phyloP scores from a whole-genome alignment of 2,113 vertebrate species.

The Gasterosteus aculeatus region DNA sequence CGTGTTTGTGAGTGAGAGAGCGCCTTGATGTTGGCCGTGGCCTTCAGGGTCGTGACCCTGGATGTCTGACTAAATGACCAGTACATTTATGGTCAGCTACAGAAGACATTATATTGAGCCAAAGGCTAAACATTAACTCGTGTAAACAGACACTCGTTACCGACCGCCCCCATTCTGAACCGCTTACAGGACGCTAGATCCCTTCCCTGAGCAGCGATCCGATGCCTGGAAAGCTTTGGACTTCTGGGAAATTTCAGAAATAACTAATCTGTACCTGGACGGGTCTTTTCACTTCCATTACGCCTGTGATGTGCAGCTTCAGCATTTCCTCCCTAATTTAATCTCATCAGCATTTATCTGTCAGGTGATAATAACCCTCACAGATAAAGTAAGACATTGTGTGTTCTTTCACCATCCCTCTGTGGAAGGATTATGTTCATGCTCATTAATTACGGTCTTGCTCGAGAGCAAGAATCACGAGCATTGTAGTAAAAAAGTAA shows the following conservation, averaged over 20 bases:
- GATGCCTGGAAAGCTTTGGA: not conserved
- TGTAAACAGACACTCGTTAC: not conserved
- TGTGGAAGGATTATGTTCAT: slow-evolving; percentile 17
- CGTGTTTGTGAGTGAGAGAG: not conserved
- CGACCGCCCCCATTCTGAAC: not conserved
- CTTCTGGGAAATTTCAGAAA: not conserved
- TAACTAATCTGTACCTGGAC: not conserved
- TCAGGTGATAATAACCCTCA: not conserved
- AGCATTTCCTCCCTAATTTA: not conserved
- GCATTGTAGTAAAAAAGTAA: not conserved
- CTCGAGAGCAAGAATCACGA: slow-evolving; percentile 9
- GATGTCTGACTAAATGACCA: slow-evolving; percentile 25
- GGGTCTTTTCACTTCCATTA: not conserved
- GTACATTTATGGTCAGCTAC: not conserved
- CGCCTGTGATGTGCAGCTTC: not conserved
- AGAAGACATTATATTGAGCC: not conserved
- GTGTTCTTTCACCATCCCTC: not conserved
- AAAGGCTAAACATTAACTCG: slow-evolving; percentile 11
- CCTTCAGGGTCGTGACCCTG: slow-evolving; percentile 11
- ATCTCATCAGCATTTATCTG: slow-evolving; percentile 6
- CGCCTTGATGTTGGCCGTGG: slow-evolving; percentile 20
- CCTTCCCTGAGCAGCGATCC: not conserved
- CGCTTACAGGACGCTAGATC: not conserved
- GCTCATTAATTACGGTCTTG: slow-evolving; percentile 18
- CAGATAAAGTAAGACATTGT: slow-evolving; percentile 3